Percentiles rank a stretch among this genome's conserved stretches.
Evolutionary conservation across 2,888 invertebrate genomes (phyloP).

Genomic region (Smittia aterrima): DNA sequence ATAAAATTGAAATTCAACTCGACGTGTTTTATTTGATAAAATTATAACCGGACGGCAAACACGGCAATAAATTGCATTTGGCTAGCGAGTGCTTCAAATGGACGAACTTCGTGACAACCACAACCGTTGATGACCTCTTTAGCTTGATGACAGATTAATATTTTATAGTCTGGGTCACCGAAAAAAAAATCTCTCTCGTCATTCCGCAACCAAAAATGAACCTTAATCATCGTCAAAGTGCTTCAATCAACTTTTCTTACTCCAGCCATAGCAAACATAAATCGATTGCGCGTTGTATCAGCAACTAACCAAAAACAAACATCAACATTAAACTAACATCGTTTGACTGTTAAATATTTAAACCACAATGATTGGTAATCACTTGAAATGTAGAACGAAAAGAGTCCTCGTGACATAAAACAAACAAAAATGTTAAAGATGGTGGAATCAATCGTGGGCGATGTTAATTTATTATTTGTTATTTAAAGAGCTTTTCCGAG

Average conservation of each 20-base stretch:
- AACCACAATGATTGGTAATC: not conserved
- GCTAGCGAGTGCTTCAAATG: not conserved
- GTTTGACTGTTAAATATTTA: not conserved
- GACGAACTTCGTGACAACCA: not conserved
- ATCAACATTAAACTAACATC: not conserved
- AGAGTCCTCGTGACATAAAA: too few species aligned
- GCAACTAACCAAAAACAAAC: conserved; percentile 1
- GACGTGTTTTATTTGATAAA: not conserved
- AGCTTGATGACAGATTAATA: not conserved
- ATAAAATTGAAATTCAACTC: not conserved
- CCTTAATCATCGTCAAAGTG: too few species aligned
- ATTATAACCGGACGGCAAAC: not conserved
- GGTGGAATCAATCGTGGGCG: too few species aligned
- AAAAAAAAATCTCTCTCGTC: too few species aligned
- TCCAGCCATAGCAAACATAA: not conserved
- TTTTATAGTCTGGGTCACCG: not conserved
- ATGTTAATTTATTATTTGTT: too few species aligned
- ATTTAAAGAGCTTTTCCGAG: too few species aligned
- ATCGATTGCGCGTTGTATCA: not conserved
- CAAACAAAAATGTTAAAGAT: too few species aligned
- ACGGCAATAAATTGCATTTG: not conserved
- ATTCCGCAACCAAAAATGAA: too few species aligned
- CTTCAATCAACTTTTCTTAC: too few species aligned
- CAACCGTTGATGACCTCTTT: not conserved
- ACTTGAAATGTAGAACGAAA: too few species aligned